These are phyloP conservation scores for Idaea aversata DNA, from an alignment of 2,888 invertebrate genomes.

Conservation along the genomic window DNA sequence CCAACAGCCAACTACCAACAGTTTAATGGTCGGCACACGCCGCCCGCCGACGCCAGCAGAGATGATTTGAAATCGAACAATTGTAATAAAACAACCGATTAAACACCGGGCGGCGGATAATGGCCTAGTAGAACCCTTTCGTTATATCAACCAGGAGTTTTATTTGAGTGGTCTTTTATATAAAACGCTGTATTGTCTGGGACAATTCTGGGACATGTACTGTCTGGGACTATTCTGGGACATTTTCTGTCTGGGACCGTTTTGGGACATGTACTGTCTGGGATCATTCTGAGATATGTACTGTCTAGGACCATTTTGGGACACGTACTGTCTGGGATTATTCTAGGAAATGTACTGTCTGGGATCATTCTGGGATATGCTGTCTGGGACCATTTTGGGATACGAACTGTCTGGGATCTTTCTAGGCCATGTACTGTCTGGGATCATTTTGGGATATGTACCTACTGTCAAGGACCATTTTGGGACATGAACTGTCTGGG, in stretches of 20 bases:
- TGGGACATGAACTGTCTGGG: too few relatives aligned
- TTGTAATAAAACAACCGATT: slow-evolving; percentile 73
- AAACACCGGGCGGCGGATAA: slow-evolving; percentile 40
- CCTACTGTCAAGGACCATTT: too few relatives aligned
- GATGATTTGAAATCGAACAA: slow-evolving; percentile 35
- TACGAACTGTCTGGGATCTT: too few relatives aligned
- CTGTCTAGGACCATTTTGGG: too few relatives aligned
- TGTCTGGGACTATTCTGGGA: neutral
- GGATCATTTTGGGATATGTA: too few relatives aligned
- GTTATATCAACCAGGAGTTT: neutral
- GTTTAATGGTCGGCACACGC: slow-evolving; percentile 67
- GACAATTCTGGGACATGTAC: neutral
- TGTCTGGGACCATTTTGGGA: too few relatives aligned
- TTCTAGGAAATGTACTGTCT: too few relatives aligned
- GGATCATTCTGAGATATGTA: too few relatives aligned
- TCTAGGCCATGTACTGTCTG: neutral
- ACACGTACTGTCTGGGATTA: neutral
- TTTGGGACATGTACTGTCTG: too few relatives aligned
- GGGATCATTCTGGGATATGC: too few relatives aligned
- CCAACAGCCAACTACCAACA: slow-evolving; percentile 33
- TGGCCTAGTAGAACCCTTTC: slow-evolving; percentile 17
- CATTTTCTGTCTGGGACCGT: too few relatives aligned
- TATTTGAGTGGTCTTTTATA: neutral
- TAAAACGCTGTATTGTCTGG: neutral
- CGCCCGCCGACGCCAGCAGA: slow-evolving; percentile 33